Evolutionary conservation across 2,797 vertebrate genomes (phyloP).

Genomic region (Salmo trutta): DNA sequence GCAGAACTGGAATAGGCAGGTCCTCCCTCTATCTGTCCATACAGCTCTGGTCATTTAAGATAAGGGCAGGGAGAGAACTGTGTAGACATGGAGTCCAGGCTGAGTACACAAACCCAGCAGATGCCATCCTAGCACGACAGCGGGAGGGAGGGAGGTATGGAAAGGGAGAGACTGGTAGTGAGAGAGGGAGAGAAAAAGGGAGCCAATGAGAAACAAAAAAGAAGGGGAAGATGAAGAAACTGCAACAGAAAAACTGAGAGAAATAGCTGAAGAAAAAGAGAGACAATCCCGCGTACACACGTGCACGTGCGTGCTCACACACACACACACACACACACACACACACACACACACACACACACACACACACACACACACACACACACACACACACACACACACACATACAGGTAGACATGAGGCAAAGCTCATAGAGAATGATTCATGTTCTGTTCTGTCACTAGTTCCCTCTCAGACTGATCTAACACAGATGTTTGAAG

Average conservation of each 20-base stretch:
- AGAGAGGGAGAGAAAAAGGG: neutral
- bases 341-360: slow-evolving; percentile 8
- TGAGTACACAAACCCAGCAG: slow-evolving; percentile 71
- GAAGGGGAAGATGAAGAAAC: neutral
- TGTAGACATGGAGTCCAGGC: slow-evolving; percentile 67
- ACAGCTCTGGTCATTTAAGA: slow-evolving; percentile 73
- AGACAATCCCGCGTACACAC: neutral
- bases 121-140: slow-evolving; percentile 35
- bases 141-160: neutral
- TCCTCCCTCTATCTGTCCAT: slow-evolving; percentile 61
- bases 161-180: neutral
- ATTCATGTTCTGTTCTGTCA: slow-evolving; percentile 26
- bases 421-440: neutral
- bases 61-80: slow-evolving; percentile 65
- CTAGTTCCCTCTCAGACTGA: slow-evolving; percentile 43
- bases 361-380: slow-evolving; percentile 9
- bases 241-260: neutral
- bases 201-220: neutral
- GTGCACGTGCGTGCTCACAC: too few species aligned
- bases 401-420: neutral
- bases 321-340: neutral
- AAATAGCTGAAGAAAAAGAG: neutral
- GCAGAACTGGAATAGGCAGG: slow-evolving; percentile 41
- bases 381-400: neutral
- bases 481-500: slow-evolving; percentile 66